phyloP scores from a whole-genome alignment of 2,888 invertebrate genomes.

The Orthosia gothica region DNA sequence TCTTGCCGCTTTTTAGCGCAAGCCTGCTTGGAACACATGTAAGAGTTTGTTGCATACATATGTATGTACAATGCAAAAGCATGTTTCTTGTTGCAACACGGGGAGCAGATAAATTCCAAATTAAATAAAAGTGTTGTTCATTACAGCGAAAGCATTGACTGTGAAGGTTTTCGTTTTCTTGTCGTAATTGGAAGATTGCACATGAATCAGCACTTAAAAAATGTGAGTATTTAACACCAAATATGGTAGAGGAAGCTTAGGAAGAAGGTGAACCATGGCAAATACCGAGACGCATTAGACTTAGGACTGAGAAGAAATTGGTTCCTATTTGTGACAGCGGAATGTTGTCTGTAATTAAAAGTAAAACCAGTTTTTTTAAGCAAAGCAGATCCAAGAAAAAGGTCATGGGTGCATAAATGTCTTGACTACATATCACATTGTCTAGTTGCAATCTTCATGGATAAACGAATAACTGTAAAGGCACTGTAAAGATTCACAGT shows the following conservation, averaged over 20 bases:
- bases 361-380: background rate
- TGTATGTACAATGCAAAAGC: constrained; percentile 44
- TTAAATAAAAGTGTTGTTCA: constrained; percentile 44
- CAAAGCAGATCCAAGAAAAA: background rate
- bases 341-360: constrained; percentile 9
- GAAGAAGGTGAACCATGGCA: background rate
- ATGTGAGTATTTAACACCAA: background rate
- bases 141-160: background rate
- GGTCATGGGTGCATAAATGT: constrained; percentile 5
- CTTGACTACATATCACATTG: constrained; percentile 26
- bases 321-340: constrained; percentile 1
- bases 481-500: constrained; percentile 43
- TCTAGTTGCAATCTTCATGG: constrained; percentile 37
- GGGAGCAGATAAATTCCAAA: constrained; percentile 40
- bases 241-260: background rate
- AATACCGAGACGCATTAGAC: background rate
- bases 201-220: background rate
- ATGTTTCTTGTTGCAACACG: constrained; percentile 46
- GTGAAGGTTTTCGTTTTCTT: background rate
- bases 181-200: background rate
- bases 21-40: constrained; percentile 51
- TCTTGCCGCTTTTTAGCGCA: constrained; percentile 63
- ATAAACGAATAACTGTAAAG: constrained; percentile 52
- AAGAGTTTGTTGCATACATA: constrained; percentile 54
- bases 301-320: background rate